Percentiles rank a stretch among this genome's conserved stretches.
phyloP scores from a whole-genome alignment of 1,140 invertebrate genomes.

The Caenorhabditis tropicalis region DNA sequence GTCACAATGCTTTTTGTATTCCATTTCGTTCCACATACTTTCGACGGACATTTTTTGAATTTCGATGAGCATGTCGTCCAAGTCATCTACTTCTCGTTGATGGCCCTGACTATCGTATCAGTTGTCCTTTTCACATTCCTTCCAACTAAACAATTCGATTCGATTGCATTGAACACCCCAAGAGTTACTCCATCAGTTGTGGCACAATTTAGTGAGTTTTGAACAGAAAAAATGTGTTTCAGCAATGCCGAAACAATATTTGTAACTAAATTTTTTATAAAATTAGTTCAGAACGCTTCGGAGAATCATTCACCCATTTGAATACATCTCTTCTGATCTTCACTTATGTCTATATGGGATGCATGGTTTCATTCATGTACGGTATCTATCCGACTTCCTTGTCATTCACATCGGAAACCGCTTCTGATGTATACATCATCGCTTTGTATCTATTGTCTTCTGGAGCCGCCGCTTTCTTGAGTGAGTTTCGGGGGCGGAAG shows the following conservation, averaged over 20 bases:
- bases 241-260: no score
- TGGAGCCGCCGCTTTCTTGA: slow-evolving; percentile 36
- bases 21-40: slow-evolving; percentile 28
- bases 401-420: slow-evolving; percentile 25
- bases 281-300: slow-evolving; percentile 35
- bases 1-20: slow-evolving; percentile 30
- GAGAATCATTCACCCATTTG: not conserved
- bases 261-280: not conserved
- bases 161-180: slow-evolving; percentile 37
- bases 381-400: slow-evolving; percentile 51
- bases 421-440: slow-evolving; percentile 36
- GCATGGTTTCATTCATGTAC: slow-evolving; percentile 50
- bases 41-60: slow-evolving; percentile 35
- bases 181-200: slow-evolving; percentile 17
- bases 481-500: not conserved
- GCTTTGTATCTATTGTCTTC: slow-evolving; percentile 32
- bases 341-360: slow-evolving; percentile 49
- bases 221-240: not conserved
- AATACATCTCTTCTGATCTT: slow-evolving; percentile 34
- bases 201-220: slow-evolving; percentile 39
- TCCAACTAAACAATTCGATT: slow-evolving; percentile 47
- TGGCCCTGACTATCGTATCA: not conserved
- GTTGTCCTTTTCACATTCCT: slow-evolving; percentile 45
- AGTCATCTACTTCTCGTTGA: slow-evolving; percentile 36
- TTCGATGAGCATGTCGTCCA: slow-evolving; percentile 41